Evolutionary conservation across 2,113 vertebrate genomes (phyloP).

Genomic region (Vulpes vulpes): DNA sequence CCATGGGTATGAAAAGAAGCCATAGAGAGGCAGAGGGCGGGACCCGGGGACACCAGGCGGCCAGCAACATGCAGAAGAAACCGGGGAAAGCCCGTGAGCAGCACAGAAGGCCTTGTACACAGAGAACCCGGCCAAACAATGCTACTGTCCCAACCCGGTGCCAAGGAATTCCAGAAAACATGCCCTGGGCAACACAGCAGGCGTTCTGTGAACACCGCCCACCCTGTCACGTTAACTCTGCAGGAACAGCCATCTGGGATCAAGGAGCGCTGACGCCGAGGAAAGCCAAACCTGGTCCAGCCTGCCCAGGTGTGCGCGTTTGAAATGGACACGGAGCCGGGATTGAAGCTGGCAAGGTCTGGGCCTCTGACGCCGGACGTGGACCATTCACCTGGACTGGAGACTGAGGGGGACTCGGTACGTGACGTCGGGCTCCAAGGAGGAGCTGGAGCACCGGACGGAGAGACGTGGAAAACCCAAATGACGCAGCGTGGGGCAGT

Average conservation of each 20-base stretch:
- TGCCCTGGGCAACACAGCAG: not conserved
- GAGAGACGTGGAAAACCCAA: not conserved
- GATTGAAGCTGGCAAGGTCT: too few relatives aligned
- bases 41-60: rapidly evolving
- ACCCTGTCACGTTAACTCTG: not conserved
- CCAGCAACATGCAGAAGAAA: rapidly evolving
- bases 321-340: not conserved
- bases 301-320: not conserved
- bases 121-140: not conserved
- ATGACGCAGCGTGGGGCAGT: rapidly evolving
- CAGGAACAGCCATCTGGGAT: not conserved
- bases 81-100: not conserved
- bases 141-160: not conserved
- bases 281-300: not conserved
- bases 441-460: not conserved
- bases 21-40: too few relatives aligned
- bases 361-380: too few relatives aligned
- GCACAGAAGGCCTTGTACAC: not conserved
- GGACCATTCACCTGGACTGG: not conserved
- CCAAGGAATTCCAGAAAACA: not conserved
- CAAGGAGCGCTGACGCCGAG: not conserved
- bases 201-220: not conserved
- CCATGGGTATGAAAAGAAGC: not conserved
- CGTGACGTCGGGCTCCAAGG: not conserved
- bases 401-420: not conserved